Conservation (phyloP, 2,888 invertebrate species). For the Scaptodrosophila latifasciaeformis region DNA sequence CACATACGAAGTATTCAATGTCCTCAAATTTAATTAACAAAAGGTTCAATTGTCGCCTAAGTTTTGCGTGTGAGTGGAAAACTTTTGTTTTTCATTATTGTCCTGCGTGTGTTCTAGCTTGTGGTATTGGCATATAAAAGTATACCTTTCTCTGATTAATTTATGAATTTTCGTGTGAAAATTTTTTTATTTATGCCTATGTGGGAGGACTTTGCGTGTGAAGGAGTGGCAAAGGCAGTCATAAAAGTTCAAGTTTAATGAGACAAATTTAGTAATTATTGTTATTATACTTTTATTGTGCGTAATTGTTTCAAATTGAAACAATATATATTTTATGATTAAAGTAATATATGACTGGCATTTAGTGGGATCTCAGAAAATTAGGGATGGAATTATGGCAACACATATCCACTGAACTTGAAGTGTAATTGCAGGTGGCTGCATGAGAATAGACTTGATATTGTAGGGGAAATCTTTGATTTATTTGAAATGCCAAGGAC, state of each 20-base stretch:
- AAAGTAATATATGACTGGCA: conserved; percentile 33
- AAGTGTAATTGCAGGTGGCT: conserved; percentile 1
- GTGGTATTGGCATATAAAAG: conserved; percentile 45
- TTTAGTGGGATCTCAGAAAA: conserved; percentile 7
- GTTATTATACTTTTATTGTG: conserved; percentile 47
- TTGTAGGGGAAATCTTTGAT: too few relatives aligned
- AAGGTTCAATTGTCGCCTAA: conserved; percentile 68
- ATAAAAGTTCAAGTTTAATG: conserved; percentile 53
- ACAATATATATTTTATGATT: conserved; percentile 24
- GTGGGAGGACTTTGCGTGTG: conserved; percentile 48
- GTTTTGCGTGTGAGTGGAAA: conserved; percentile 18
- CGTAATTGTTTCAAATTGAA: conserved; percentile 39
- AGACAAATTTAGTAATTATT: conserved; percentile 47
- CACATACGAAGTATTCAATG: conserved; percentile 1
- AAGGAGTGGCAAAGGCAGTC: conserved; percentile 6
- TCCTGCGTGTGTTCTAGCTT: conserved; percentile 2
- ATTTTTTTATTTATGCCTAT: conserved; percentile 43
- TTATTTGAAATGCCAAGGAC: too few relatives aligned
- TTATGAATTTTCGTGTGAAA: conserved; percentile 69
- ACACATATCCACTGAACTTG: neutral
- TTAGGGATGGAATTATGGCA: too few relatives aligned
- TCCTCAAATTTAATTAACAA: conserved; percentile 65
- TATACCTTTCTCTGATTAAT: conserved; percentile 69
- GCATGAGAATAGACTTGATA: too few relatives aligned
- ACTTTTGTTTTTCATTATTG: too few relatives aligned